These are phyloP conservation scores for Camponotus fellah DNA, from an alignment of 2,888 invertebrate genomes.

Conservation along the genomic window DNA sequence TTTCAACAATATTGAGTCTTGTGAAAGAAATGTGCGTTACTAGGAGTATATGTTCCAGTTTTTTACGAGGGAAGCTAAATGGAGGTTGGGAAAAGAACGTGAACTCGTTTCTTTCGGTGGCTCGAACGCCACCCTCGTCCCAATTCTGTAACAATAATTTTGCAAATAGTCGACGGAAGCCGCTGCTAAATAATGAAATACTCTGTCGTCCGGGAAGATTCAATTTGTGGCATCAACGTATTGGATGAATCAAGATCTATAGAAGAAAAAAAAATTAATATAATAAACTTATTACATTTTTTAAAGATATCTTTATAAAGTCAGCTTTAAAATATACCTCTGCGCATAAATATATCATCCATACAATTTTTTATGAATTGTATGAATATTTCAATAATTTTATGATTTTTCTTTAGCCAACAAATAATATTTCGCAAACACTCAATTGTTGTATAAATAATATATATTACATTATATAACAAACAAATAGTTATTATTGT, in stretches of 20 bases:
- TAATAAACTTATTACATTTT: slow-evolving; percentile 15
- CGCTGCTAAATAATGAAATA: slow-evolving; percentile 82
- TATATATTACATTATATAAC: background rate
- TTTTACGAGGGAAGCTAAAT: slow-evolving; percentile 78
- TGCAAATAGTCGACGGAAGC: slow-evolving; percentile 81
- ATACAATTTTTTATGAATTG: background rate
- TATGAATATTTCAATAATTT: background rate
- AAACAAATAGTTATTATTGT: background rate
- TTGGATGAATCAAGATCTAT: slow-evolving; percentile 67
- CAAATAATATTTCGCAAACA: background rate
- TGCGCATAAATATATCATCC: background rate
- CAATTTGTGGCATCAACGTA: slow-evolving; percentile 78
- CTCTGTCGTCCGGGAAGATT: slow-evolving; percentile 80
- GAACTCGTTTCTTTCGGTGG: slow-evolving; percentile 70
- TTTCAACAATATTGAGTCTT: slow-evolving; percentile 29
- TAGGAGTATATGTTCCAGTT: slow-evolving; percentile 72
- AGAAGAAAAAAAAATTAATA: slow-evolving; percentile 60
- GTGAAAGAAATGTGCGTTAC: slow-evolving; percentile 60
- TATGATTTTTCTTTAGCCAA: background rate
- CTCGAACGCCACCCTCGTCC: slow-evolving; percentile 71
- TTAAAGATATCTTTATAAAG: slow-evolving; percentile 7
- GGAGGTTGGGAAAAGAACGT: slow-evolving; percentile 71
- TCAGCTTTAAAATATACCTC: background rate
- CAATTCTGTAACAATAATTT: slow-evolving; percentile 83
- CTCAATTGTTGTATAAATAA: background rate